Conservation (phyloP, 2,888 invertebrate species). For the Mycalesis mineus region DNA sequence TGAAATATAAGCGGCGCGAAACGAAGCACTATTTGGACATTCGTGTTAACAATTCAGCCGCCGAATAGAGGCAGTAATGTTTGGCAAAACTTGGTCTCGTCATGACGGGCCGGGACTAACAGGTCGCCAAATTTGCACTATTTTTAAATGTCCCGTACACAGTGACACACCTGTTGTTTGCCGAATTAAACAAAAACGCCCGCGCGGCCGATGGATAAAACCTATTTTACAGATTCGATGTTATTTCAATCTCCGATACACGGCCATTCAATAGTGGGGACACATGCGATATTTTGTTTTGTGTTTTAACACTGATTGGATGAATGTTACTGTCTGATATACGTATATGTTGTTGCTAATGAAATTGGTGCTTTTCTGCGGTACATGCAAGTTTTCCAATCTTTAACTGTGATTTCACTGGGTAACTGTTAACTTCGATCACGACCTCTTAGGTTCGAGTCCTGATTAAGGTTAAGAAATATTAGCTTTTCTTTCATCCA, state of each 20-base stretch:
- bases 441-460: too few species aligned
- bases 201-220: constrained; percentile 27
- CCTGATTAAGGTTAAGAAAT: too few species aligned
- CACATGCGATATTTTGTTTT: constrained; percentile 11
- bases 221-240: constrained; percentile 26
- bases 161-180: constrained; percentile 72
- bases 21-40: constrained; percentile 35
- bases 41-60: constrained; percentile 46
- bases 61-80: constrained; percentile 39
- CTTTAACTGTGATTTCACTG: too few species aligned
- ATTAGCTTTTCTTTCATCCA: too few species aligned
- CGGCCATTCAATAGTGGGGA: constrained; percentile 13
- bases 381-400: too few species aligned
- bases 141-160: constrained; percentile 66
- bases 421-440: too few species aligned
- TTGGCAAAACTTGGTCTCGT: constrained; percentile 48
- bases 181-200: constrained; percentile 34
- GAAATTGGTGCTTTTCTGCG: too few species aligned
- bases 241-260: constrained; percentile 21
- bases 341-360: not conserved
- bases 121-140: constrained; percentile 74
- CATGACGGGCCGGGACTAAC: constrained; percentile 48
- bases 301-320: constrained; percentile 2
- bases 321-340: not conserved
- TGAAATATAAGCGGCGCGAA: constrained; percentile 16